These are phyloP conservation scores for Luperina nickerlii DNA, from an alignment of 2,888 invertebrate species.

Conservation along the genomic window DNA sequence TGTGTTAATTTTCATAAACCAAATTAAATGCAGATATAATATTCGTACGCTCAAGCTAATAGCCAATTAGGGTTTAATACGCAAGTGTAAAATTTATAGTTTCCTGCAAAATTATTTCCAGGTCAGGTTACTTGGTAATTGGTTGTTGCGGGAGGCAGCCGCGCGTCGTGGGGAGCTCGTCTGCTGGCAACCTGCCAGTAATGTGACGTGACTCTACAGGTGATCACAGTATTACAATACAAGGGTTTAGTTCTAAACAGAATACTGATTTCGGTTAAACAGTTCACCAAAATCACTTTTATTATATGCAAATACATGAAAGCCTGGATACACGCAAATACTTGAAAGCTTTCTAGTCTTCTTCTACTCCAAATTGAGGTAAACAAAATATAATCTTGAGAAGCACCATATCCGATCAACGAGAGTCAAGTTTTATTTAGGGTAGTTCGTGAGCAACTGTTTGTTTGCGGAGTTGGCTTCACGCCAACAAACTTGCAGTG, in stretches of 20 bases:
- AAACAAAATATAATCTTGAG: slow-evolving; percentile 25
- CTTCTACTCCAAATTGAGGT: slow-evolving; percentile 12
- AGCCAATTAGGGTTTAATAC: slow-evolving; percentile 4
- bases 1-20: not conserved
- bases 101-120: slow-evolving; percentile 33
- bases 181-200: slow-evolving; percentile 39
- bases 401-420: slow-evolving; percentile 22
- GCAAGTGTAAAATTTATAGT: slow-evolving; percentile 29
- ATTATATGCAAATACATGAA: slow-evolving; percentile 1
- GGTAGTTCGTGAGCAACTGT: slow-evolving; percentile 29
- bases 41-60: not conserved
- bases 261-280: slow-evolving; percentile 10
- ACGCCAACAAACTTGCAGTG: slow-evolving; percentile 38
- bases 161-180: not conserved
- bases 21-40: not conserved
- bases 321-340: slow-evolving; percentile 8
- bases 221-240: slow-evolving; percentile 20
- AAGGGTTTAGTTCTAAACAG: slow-evolving; percentile 9
- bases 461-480: slow-evolving; percentile 39
- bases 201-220: slow-evolving; percentile 41
- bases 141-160: slow-evolving; percentile 15
- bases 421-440: slow-evolving; percentile 27
- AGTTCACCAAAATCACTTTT: slow-evolving; percentile 9
- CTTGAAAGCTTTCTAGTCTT: slow-evolving; percentile 3
- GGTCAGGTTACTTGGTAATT: slow-evolving; percentile 42